Conservation (phyloP, 2,113 vertebrate species). For the Canis aureus region DNA sequence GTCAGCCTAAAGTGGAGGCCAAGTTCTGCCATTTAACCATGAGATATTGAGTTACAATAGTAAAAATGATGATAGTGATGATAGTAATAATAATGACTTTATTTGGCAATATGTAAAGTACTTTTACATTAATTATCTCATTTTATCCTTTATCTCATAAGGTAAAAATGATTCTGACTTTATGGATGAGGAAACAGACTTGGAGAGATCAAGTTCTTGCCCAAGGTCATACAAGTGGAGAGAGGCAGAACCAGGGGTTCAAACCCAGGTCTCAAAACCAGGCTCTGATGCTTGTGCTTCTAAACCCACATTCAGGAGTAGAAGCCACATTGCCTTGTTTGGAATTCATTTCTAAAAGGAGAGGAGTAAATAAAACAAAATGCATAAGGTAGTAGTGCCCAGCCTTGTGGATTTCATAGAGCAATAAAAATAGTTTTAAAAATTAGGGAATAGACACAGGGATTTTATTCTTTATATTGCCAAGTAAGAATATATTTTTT, state of each 20-base stretch:
- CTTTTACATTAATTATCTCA: not conserved
- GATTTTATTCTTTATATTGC: not conserved
- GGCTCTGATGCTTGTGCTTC: not conserved
- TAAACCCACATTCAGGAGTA: not conserved
- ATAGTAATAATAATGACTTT: not conserved
- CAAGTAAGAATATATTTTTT: slow-evolving; percentile 26
- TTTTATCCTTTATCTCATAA: not conserved
- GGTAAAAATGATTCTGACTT: not conserved
- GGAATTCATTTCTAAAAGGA: not conserved
- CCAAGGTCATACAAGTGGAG: not conserved
- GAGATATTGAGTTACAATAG: not conserved
- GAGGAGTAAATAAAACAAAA: not conserved
- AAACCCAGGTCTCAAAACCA: not conserved
- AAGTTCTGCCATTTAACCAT: not conserved
- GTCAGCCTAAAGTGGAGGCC: not conserved
- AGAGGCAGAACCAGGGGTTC: not conserved
- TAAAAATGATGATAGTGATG: not conserved
- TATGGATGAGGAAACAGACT: not conserved
- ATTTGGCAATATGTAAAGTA: not conserved
- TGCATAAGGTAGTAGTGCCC: not conserved
- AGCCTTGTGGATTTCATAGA: not conserved
- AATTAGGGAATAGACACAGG: not conserved
- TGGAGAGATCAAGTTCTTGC: not conserved
- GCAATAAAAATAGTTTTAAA: slow-evolving; percentile 21
- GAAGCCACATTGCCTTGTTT: not conserved